These are phyloP conservation scores for Patella depressa DNA, from an alignment of 2,888 invertebrate species.

Conservation along the genomic window DNA sequence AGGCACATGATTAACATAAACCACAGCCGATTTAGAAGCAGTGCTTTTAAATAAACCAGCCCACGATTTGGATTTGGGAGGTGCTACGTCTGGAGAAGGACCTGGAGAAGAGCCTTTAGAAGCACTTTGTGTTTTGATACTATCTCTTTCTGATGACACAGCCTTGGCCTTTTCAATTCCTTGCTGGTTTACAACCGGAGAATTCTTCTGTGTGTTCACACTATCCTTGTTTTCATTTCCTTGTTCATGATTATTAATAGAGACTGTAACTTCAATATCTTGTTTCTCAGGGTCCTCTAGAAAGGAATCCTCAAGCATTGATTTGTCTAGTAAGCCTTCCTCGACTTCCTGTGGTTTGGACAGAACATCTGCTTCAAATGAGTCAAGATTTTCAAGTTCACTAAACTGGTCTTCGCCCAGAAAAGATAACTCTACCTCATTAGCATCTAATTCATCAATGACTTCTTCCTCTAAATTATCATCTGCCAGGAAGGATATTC, in stretches of 20 bases:
- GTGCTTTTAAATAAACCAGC: conserved; percentile 50
- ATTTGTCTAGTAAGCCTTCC: not conserved
- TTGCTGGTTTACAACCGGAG: not conserved
- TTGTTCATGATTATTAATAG: not conserved
- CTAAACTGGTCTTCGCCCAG: not conserved
- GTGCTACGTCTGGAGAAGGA: conserved; percentile 13
- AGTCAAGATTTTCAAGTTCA: conserved; percentile 1
- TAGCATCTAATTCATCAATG: too few relatives aligned
- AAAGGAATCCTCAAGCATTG: not conserved
- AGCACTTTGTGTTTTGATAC: not conserved
- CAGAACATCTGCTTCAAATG: not conserved
- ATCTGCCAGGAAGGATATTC: not conserved
- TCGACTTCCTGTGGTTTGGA: not conserved
- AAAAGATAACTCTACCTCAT: not conserved
- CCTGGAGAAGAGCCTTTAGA: not conserved
- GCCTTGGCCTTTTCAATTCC: not conserved
- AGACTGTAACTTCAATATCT: not conserved
- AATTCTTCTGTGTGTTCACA: not conserved
- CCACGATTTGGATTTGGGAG: conserved; percentile 45
- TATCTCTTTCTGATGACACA: not conserved
- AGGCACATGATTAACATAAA: conserved; percentile 21
- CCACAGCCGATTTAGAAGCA: conserved; percentile 22
- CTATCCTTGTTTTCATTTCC: conserved; percentile 4
- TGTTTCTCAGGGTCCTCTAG: not conserved
- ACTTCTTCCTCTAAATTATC: not conserved